Percentiles rank a stretch among this genome's conserved stretches.
Evolutionary conservation across 2,113 vertebrate genomes (phyloP).

Genomic region (Plestiodon gilberti): DNA sequence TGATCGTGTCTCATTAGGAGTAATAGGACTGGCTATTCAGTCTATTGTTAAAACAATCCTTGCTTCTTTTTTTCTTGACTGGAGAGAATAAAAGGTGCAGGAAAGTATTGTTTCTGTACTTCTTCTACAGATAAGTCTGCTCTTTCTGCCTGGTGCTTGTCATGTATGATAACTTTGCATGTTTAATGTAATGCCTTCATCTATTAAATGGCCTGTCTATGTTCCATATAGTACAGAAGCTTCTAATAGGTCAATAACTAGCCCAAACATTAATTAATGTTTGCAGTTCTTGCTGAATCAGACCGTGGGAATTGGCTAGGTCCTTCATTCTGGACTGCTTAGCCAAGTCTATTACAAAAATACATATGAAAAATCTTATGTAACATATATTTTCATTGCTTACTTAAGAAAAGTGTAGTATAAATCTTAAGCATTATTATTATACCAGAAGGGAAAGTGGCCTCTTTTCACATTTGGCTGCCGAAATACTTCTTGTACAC

Average conservation of each 20-base stretch:
- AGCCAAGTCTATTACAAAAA: neutral
- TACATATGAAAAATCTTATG: neutral
- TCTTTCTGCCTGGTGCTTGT: conserved; percentile 24
- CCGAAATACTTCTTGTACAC: conserved; percentile 32
- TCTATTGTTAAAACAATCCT: conserved; percentile 2
- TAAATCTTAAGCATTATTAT: neutral
- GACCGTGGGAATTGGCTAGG: neutral
- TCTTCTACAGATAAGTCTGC: conserved; percentile 18
- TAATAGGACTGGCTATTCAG: neutral
- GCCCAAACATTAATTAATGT: conserved; percentile 20
- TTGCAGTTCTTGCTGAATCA: neutral
- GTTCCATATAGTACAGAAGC: conserved; percentile 4
- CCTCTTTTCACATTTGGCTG: conserved; percentile 42
- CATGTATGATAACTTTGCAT: conserved; percentile 9
- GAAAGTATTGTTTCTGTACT: conserved; percentile 6
- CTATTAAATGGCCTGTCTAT: accelerated
- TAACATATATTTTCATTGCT: neutral
- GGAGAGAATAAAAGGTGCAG: neutral
- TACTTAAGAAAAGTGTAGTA: neutral
- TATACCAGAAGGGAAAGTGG: conserved; percentile 28
- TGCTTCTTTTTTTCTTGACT: neutral
- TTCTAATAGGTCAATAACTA: conserved; percentile 4
- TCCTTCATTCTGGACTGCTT: neutral
- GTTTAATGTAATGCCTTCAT: conserved; percentile 2
- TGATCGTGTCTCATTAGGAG: neutral